A percentile compares a stretch with the other conserved stretches of the same genome.
These are phyloP conservation scores for Drosophila kepulauana DNA, from an alignment of 1,140 invertebrate genomes.

Conservation along the genomic window DNA sequence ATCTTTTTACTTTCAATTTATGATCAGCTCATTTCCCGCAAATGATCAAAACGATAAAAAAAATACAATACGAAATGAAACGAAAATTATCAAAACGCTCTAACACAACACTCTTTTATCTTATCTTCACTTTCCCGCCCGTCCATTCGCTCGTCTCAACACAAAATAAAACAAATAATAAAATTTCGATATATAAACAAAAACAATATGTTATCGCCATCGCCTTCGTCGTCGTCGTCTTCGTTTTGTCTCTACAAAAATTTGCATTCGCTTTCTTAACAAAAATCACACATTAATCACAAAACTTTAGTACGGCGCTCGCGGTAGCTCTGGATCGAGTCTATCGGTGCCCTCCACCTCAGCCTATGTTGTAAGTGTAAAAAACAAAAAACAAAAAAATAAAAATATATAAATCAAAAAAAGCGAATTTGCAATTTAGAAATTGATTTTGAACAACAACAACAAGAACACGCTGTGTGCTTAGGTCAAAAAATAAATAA, in stretches of 20 bases:
- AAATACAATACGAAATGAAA: constrained; percentile 35
- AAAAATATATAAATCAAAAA: neutral
- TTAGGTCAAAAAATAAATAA: constrained; percentile 27
- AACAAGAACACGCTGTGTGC: constrained; percentile 38
- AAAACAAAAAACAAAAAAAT: constrained; percentile 63
- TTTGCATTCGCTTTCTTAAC: constrained; percentile 28
- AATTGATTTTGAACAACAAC: constrained; percentile 26
- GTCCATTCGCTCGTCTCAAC: constrained; percentile 47
- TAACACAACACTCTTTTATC: constrained; percentile 77
- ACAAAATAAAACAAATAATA: constrained; percentile 32
- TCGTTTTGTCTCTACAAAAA: constrained; percentile 27
- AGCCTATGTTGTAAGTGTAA: constrained; percentile 87
- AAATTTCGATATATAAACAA: constrained; percentile 22
- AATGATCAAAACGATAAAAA: constrained; percentile 21
- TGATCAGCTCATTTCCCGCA: constrained; percentile 72
- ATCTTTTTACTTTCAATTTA: constrained; percentile 51
- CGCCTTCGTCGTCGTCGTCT: constrained; percentile 36
- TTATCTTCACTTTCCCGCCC: constrained; percentile 68
- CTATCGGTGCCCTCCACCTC: constrained; percentile 90
- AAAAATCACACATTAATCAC: constrained; percentile 3
- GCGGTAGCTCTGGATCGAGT: constrained; percentile 89
- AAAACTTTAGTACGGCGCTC: constrained; percentile 82
- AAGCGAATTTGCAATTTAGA: constrained; percentile 17
- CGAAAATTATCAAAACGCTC: constrained; percentile 49
- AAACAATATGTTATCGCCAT: constrained; percentile 32